Base-by-base conservation (phyloP, 2,888 invertebrate species). In the Lingula anatina region DNA sequence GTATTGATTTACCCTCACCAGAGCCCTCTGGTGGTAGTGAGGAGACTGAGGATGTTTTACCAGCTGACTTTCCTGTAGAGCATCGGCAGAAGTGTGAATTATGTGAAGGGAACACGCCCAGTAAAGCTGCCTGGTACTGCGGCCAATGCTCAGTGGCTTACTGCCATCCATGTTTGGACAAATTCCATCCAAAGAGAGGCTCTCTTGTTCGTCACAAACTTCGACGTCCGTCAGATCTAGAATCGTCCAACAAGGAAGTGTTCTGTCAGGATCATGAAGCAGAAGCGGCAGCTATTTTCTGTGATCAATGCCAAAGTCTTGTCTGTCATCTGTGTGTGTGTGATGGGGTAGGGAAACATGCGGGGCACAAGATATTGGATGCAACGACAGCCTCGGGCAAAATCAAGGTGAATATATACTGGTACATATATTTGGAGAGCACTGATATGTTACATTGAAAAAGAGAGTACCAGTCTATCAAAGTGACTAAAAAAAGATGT, bases 301-400 rank as follows among this genome's bases (percentile, higher is more conserved):
- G 72, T 60, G 67, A 69, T 50, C 49, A 60, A 25, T 71, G 71
- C 51, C 64, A 66, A 46, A 46, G 59, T 27, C 55, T 68, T 31
- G 68, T 67, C 15, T 73, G 72, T 44, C 68, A 66, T 37, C 57
- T 72, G 26, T 72, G 72, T 62, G 67, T 72, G 28, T 72, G 72
- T 57, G 67, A 70, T 41, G 72, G 68, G 15, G 59, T 64, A 7
- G 72, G 72, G 3, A 61, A 64, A 56, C 72, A 72, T 53, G 62
- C 65, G 18, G 66, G 65, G 28, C 72, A 72, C 47, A 65, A 65
- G 51, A 65, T 71, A 37, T 55, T 72, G 5, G 62, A 68, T 9
- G 57, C 64, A n/a, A 67, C 69, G 21, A 64, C 68, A 15, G 71
- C 71, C n/a, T 56, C 55, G 48, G 60, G 55, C 35, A 63, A 65